Conservation (phyloP, 2,797 vertebrate genomes). For the Hyperoplus immaculatus region DNA sequence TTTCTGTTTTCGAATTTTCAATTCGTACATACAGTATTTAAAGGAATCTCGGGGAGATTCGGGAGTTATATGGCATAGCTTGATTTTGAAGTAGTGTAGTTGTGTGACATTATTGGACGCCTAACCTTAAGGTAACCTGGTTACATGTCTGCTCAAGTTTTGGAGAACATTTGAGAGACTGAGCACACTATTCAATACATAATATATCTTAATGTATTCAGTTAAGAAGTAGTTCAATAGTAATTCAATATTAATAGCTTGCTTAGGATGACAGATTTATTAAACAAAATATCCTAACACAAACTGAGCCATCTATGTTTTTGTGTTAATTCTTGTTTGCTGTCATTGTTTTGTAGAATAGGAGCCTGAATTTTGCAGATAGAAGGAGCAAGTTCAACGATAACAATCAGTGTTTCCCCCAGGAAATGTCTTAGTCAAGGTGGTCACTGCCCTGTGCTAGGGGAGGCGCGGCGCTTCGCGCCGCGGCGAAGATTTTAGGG, state of each 20-base stretch:
- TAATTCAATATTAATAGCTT: constrained; percentile 6
- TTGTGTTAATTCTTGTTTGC: not conserved
- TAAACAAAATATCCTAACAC: not conserved
- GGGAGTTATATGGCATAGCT: not conserved
- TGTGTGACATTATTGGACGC: constrained; percentile 30
- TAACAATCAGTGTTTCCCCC: no score
- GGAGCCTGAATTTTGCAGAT: not conserved
- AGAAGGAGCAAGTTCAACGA: constrained; percentile 8
- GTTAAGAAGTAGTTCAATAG: constrained; percentile 5
- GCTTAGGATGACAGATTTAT: not conserved
- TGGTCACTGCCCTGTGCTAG: no score
- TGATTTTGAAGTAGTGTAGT: not conserved
- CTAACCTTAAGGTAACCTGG: constrained; percentile 3
- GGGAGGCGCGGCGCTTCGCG: no score
- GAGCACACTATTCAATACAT: not conserved
- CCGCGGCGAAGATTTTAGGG: no score
- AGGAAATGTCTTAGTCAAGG: no score
- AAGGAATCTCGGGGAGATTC: not conserved
- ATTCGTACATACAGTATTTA: not conserved
- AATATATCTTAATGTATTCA: not conserved
- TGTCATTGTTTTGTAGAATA: not conserved
- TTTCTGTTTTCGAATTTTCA: not conserved
- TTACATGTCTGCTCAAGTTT: constrained; percentile 10
- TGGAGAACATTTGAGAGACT: not conserved
- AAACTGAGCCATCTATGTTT: not conserved